Evolutionary conservation across 2,113 vertebrate genomes (phyloP).

Genomic region (Anguilla japonica): DNA sequence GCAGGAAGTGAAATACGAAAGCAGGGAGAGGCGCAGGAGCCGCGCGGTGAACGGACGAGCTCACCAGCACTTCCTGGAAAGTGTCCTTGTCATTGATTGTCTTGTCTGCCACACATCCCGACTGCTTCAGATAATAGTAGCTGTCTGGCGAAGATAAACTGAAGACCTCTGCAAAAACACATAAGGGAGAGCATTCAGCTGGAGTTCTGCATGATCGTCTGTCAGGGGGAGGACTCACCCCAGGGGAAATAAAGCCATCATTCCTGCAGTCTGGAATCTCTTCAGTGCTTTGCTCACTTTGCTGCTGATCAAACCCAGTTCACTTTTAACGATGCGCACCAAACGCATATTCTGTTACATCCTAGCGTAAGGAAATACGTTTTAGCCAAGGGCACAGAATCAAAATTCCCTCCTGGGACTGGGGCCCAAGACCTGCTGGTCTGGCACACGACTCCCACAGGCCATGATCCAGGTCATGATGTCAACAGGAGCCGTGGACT

Average conservation of each 20-base stretch:
- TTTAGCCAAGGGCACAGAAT: neutral
- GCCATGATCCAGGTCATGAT: neutral
- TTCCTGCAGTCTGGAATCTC: neutral
- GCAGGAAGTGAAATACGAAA: neutral
- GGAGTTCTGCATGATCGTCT: neutral
- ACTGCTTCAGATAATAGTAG: slow-evolving; percentile 93
- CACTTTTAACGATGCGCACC: neutral
- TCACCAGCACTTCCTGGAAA: slow-evolving; percentile 90
- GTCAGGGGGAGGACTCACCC: neutral
- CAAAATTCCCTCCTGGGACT: neutral
- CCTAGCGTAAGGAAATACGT: neutral
- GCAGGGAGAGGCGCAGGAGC: neutral
- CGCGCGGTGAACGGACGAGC: slow-evolving; percentile 27
- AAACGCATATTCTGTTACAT: neutral
- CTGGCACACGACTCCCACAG: neutral
- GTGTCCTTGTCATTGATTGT: slow-evolving; percentile 83
- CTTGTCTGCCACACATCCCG: slow-evolving; percentile 76
- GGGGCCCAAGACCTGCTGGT: neutral
- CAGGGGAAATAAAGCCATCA: neutral
- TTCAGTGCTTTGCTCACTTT: neutral
- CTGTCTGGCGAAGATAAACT: slow-evolving; percentile 80
- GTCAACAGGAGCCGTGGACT: neutral
- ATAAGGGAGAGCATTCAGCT: neutral
- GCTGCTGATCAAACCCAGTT: neutral
- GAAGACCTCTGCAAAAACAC: slow-evolving; percentile 77